Conservation (phyloP, 2,888 invertebrate species). For the Nomada ruficornis region DNA sequence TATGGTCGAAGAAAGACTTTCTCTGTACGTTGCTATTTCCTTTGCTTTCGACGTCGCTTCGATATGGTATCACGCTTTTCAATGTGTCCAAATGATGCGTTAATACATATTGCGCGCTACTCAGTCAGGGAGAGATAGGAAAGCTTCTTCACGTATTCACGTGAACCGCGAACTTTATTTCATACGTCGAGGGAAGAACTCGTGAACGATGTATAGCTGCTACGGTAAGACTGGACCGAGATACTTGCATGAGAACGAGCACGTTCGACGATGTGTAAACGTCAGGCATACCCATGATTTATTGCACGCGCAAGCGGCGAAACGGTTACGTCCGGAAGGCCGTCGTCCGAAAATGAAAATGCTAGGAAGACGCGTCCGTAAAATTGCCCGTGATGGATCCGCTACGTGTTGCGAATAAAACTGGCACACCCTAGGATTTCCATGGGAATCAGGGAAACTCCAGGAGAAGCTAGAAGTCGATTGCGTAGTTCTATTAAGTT, state of each 20-base stretch:
- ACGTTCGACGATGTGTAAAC: conserved; percentile 61
- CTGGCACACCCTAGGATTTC: not conserved
- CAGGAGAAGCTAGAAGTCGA: conserved; percentile 11
- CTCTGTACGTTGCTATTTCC: not conserved
- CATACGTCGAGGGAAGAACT: conserved; percentile 1
- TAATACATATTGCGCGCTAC: conserved; percentile 15
- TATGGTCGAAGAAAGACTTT: not conserved
- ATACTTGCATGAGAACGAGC: conserved; percentile 20
- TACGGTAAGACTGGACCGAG: conserved; percentile 33
- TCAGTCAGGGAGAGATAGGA: not conserved
- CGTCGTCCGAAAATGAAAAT: conserved; percentile 65
- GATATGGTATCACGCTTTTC: not conserved
- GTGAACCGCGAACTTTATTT: not conserved
- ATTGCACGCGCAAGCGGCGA: conserved; percentile 54
- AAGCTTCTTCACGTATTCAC: not conserved
- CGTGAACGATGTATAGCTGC: conserved; percentile 25
- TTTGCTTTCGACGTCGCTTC: too few relatives aligned
- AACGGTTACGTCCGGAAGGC: conserved; percentile 52
- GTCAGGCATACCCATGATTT: conserved; percentile 65
- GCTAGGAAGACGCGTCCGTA: conserved; percentile 62
- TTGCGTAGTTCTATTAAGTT: not conserved
- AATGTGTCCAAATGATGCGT: conserved; percentile 1
- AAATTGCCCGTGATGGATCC: conserved; percentile 72
- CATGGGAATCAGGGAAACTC: not conserved
- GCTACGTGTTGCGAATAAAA: conserved; percentile 70